Conservation (phyloP, 2,888 invertebrate genomes). For the Polylopha cassiicola region DNA sequence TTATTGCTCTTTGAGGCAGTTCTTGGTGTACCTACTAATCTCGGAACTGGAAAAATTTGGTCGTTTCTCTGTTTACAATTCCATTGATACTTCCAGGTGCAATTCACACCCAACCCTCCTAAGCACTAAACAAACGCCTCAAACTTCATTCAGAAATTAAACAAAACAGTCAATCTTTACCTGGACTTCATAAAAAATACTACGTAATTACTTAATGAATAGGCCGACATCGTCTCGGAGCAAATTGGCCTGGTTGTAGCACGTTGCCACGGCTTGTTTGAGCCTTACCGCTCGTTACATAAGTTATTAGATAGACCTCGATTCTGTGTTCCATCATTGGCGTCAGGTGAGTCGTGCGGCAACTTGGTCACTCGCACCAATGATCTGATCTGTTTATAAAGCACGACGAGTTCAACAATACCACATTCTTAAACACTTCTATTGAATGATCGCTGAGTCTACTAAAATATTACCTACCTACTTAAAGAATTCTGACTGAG, state of each 20-base stretch:
- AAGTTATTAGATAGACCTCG: conserved; percentile 44
- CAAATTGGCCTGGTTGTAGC: conserved; percentile 28
- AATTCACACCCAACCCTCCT: conserved; percentile 11
- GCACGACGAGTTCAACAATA: no score
- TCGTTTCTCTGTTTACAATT: conserved; percentile 5
- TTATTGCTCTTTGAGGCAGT: no score
- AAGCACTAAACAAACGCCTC: conserved; percentile 25
- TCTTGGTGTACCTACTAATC: no score
- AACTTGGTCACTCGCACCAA: conserved; percentile 33
- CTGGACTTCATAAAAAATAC: conserved; percentile 38
- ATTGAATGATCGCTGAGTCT: no score
- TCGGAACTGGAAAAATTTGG: no score
- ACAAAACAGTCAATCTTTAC: conserved; percentile 36
- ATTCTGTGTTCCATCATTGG: conserved; percentile 46
- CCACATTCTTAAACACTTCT: no score
- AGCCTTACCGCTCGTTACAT: conserved; percentile 41
- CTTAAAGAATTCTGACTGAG: no score
- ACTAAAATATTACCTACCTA: no score
- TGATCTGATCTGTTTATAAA: conserved; percentile 11
- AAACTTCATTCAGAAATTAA: conserved; percentile 20
- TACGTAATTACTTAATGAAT: conserved; percentile 53
- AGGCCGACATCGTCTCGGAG: conserved; percentile 32
- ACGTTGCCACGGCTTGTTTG: conserved; percentile 25
- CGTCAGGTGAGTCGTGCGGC: conserved; percentile 31
- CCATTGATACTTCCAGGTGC: conserved; percentile 24